phyloP scores from a whole-genome alignment of 2,797 vertebrate species.

The Lycodopsis pacificus region DNA sequence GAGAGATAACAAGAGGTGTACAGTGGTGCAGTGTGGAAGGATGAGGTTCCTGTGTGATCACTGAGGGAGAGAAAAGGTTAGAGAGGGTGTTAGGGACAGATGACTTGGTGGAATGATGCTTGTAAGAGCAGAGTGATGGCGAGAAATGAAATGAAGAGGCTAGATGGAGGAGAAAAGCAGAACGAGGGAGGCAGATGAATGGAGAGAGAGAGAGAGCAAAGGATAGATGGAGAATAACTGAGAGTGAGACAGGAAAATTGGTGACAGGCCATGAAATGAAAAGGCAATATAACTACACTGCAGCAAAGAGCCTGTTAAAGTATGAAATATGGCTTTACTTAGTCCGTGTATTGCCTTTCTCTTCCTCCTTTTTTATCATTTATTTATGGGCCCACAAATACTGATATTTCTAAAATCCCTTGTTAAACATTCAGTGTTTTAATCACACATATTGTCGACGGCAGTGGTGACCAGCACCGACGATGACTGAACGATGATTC shows the following conservation, averaged over 20 bases:
- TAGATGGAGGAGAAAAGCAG: constrained; percentile 19
- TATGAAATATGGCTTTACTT: constrained; percentile 29
- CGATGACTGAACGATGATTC: constrained; percentile 12
- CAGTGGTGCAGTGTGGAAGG: constrained; percentile 4
- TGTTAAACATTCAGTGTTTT: neutral
- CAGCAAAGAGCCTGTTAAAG: constrained; percentile 32
- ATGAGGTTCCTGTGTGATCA: constrained; percentile 31
- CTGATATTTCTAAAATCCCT: constrained; percentile 5
- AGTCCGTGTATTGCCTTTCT: neutral
- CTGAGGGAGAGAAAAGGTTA: constrained; percentile 26
- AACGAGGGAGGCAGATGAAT: constrained; percentile 5
- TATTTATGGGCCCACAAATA: neutral
- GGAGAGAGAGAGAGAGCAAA: constrained; percentile 12
- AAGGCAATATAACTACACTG: constrained; percentile 42
- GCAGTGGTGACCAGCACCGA: neutral
- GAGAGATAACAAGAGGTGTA: constrained; percentile 11
- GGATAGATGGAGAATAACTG: constrained; percentile 41
- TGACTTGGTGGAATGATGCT: constrained; percentile 32
- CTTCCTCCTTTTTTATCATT: neutral
- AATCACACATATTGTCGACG: neutral
- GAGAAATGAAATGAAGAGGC: constrained; percentile 28
- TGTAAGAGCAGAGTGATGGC: constrained; percentile 19
- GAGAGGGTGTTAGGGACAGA: constrained; percentile 35
- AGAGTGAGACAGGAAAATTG: constrained; percentile 48
- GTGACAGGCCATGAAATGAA: constrained; percentile 66